A percentile compares a stretch with the other conserved stretches of the same genome.
Evolutionary conservation across 2,888 invertebrate species (phyloP).

Genomic region (Tholera decimalis): DNA sequence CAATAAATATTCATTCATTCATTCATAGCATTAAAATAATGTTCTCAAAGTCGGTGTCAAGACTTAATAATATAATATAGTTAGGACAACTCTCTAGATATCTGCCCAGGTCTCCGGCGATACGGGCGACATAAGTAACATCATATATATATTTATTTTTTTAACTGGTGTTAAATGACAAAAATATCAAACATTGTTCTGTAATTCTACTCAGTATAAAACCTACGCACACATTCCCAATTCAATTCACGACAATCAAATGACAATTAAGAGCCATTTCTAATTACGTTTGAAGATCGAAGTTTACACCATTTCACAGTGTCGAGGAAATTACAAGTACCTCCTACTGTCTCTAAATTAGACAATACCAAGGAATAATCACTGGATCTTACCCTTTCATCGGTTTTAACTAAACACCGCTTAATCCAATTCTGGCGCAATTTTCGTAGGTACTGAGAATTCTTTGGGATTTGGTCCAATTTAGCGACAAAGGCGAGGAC

Average conservation of each 20-base stretch:
- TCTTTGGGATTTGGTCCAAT: slow-evolving; percentile 49
- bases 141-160: too few species aligned
- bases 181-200: too few species aligned
- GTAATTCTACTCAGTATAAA: slow-evolving; percentile 1
- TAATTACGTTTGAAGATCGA: slow-evolving; percentile 60
- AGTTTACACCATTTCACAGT: slow-evolving; percentile 44
- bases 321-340: slow-evolving; percentile 58
- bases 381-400: slow-evolving; percentile 69
- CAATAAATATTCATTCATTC: too few species aligned
- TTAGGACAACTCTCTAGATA: too few species aligned
- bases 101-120: too few species aligned
- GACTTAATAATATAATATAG: too few species aligned
- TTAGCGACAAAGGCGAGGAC: slow-evolving; percentile 3
- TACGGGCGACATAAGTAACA: too few species aligned
- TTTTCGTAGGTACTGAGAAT: slow-evolving; percentile 64
- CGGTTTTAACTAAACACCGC: slow-evolving; percentile 73
- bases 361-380: slow-evolving; percentile 67
- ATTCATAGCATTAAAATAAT: too few species aligned
- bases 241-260: slow-evolving; percentile 15
- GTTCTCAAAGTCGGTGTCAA: too few species aligned
- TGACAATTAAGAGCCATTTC: slow-evolving; percentile 46
- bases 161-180: too few species aligned
- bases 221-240: slow-evolving; percentile 1
- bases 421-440: slow-evolving; percentile 73
- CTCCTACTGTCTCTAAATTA: slow-evolving; percentile 52